Base-by-base conservation (phyloP, 2,888 invertebrate species). In the Cyclophora punctaria region DNA sequence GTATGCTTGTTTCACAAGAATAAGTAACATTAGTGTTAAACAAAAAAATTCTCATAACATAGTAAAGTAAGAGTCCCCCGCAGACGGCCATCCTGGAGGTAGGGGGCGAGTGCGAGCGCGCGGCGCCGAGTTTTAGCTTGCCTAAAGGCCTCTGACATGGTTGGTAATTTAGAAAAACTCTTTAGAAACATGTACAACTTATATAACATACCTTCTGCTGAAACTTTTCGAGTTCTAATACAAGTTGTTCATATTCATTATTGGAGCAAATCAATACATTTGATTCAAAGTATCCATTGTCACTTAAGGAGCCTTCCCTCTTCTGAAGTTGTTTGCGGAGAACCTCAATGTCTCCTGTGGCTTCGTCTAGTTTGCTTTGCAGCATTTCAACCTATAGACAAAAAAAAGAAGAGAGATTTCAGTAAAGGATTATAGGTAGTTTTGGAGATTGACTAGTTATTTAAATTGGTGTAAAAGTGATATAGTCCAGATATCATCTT, bases 331-430 rank as follows among this genome's bases (percentile, higher is more conserved):
- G 80, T 66, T 87, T 87, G 46, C 93, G 85, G n/a, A 93, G 67
- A 41, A 91, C 90, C 66, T 91, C 86, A 54, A 93, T 92, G 65
- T 94, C 94, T n/a, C 92, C 92, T 58, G 91, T 90, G 34, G 93
- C 90, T 66, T 94, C 94, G 5, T 89, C 88, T 40, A 96, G 81
- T 67, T 94, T 94, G 67, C 93, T 93, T 62, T 91, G 91, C 48
- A 95, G 75, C 6, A 92, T 91, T 71, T 95, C 94, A 6, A 93
- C 91, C 90, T 88, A 40, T 20, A 20, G 20, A 20, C 20, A 20
- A 20, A 20, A 20, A 20, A 20, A 20, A n/a, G n/a, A n/a, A n/a
- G n/a, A n/a, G n/a, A n/a, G n/a, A n/a, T n/a, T n/a, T n/a, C n/a
- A n/a, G n/a, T n/a, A n/a, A n/a, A n/a, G n/a, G n/a, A n/a, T n/a